Base-by-base conservation (phyloP, 2,888 invertebrate genomes). In the Aporophyla lueneburgensis region DNA sequence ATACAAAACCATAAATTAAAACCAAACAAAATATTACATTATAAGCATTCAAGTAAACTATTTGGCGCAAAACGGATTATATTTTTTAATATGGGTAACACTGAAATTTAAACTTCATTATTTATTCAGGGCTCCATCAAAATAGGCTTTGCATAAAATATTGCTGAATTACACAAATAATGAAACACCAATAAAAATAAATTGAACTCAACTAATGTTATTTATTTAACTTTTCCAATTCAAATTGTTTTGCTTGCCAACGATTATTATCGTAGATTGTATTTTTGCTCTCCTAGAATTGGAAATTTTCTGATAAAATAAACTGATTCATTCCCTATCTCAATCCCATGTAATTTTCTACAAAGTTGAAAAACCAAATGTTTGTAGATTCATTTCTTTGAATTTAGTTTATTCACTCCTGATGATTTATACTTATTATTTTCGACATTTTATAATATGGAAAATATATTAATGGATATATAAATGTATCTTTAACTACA, bases 211-310 rank as follows among this genome's bases (percentile, higher is more conserved):
- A 79, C 73, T 87, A 74, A 84, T 81, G 77, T 84, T 86, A 76
- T 84, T 84, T 86, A 79, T 84, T 62, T 78, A 76, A 71, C 76
- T 86, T 79, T 86, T 76, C 62, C 76, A 81, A 84, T 84, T 86
- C 76, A 81, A 85, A 81, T 86, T 78, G 70, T 76, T 85, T 80
- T 76, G 81, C 84, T 84, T 84, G 81, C 72, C 74, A 71, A 49
- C 70, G 85, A 86, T 86, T 78, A 86, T 85, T 84, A 86, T 81
- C 76, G 72, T 33, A 74, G 70, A 85, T 74, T 80, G 74, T 86
- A 76, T 80, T 84, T 84, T 84, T 74, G 76, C 74, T 78, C 65
- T 61, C 43, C 58, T 71, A 51, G 66, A 86, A 86, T 71, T 83
- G 76, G 76, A 73, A 73, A 75, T 74, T 74, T 72, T 79, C 75